phyloP scores from a whole-genome alignment of 2,113 vertebrate species.

The Seriola aureovittata region DNA sequence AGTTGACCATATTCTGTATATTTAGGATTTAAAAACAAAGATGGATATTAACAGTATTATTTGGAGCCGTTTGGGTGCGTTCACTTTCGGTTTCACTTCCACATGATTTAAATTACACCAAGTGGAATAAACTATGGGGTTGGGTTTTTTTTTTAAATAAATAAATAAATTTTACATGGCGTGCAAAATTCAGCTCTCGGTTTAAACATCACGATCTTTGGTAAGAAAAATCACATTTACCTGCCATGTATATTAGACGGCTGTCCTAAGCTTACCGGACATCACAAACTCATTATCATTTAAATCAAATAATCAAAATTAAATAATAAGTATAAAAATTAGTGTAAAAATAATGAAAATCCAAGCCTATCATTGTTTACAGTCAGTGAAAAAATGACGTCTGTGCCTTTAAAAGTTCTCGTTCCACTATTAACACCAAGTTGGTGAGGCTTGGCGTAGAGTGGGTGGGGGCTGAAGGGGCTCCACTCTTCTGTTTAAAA shows the following conservation, averaged over 20 bases:
- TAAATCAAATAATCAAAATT: neutral
- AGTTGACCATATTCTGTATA: neutral
- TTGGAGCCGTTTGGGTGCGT: no score
- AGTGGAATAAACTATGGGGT: neutral
- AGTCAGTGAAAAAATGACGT: neutral
- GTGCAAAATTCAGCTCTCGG: neutral
- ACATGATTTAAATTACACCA: neutral
- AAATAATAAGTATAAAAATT: neutral
- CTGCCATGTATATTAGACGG: neutral
- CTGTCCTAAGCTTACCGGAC: neutral
- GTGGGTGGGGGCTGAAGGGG: conserved; percentile 54
- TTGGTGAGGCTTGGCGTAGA: conserved; percentile 82
- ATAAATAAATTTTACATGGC: neutral
- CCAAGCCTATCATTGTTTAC: neutral
- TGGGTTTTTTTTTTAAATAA: neutral
- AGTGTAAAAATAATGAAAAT: neutral
- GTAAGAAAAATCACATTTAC: neutral
- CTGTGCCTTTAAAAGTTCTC: conserved; percentile 77
- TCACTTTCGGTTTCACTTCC: neutral
- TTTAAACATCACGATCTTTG: no score
- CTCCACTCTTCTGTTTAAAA: conserved; percentile 91
- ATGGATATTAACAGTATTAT: neutral
- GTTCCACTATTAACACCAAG: conserved; percentile 74
- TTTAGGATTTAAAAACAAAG: neutral
- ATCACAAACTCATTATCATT: neutral